phyloP scores from a whole-genome alignment of 92 coral and sea anemone genomes.

The Meandrina meandrites region DNA sequence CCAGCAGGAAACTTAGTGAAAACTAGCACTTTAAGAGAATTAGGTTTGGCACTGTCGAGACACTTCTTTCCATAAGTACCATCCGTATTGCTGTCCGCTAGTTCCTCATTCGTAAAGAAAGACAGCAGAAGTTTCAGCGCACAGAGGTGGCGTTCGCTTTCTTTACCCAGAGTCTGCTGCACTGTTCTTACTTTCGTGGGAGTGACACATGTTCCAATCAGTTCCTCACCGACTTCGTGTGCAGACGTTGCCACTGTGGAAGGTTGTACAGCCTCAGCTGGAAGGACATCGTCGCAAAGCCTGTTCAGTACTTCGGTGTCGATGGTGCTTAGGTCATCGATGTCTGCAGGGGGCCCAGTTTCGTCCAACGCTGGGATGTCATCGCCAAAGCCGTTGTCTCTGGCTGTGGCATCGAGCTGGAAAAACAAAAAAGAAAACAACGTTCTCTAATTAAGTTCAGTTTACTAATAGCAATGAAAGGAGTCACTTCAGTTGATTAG shows the following conservation, averaged over 20 bases:
- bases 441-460: no score
- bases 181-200: slow-evolving; percentile 24
- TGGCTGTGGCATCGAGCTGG: no score
- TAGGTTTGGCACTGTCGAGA: slow-evolving; percentile 5
- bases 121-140: slow-evolving; percentile 1
- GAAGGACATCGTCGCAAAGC: no score
- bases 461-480: no score
- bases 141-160: slow-evolving; percentile 39
- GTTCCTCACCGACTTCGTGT: slow-evolving; percentile 18
- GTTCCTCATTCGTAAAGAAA: slow-evolving; percentile 5
- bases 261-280: not conserved
- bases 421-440: no score
- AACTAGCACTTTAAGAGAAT: slow-evolving; percentile 13
- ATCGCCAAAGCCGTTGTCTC: no score
- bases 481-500: no score
- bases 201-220: slow-evolving; percentile 31
- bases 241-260: not conserved
- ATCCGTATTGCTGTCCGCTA: not conserved
- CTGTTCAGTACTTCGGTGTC: not conserved
- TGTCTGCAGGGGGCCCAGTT: no score
- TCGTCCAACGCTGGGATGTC: no score
- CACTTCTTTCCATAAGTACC: not conserved
- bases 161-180: slow-evolving; percentile 7
- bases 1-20: slow-evolving; percentile 18
- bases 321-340: no score